Conservation (phyloP, 1,140 invertebrate genomes). For the Paracyclopina nana region DNA sequence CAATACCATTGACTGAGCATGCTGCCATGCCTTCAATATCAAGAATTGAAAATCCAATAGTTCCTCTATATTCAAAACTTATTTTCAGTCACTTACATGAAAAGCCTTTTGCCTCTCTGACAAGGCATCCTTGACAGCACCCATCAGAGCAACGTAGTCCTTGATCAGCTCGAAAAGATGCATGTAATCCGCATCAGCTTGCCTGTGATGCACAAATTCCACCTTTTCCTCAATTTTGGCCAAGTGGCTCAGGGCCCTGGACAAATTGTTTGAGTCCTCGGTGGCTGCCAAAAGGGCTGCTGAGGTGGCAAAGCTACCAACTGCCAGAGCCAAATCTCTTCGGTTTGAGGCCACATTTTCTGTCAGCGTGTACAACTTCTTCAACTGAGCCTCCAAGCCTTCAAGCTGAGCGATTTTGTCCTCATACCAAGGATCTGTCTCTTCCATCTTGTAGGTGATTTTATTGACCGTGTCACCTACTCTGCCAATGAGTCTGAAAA, state of each 20-base stretch:
- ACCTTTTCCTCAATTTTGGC: conserved; percentile 11
- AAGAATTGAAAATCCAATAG: too few relatives aligned
- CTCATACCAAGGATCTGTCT: conserved; percentile 59
- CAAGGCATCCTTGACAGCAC: conserved; percentile 89
- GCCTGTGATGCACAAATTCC: conserved; percentile 32
- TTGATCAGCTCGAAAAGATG: conserved; percentile 79
- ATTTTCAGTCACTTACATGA: too few relatives aligned
- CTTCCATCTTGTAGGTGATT: conserved; percentile 41
- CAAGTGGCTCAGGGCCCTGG: conserved; percentile 4
- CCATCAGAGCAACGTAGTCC: conserved; percentile 82
- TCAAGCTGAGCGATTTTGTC: conserved; percentile 84
- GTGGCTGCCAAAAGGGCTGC: conserved; percentile 47
- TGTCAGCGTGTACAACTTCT: conserved; percentile 65
- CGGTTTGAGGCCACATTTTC: conserved; percentile 69
- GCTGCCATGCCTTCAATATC: conserved; percentile 94
- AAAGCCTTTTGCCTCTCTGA: conserved; percentile 93
- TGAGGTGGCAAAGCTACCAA: conserved; percentile 62
- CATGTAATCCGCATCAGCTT: conserved; percentile 86
- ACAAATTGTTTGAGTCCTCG: conserved; percentile 4
- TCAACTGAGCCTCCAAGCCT: conserved; percentile 65
- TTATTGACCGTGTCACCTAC: conserved; percentile 95
- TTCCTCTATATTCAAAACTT: too few relatives aligned
- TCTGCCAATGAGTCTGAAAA: conserved; percentile 84
- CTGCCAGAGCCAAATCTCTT: conserved; percentile 57
- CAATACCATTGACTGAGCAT: conserved; percentile 76